Evolutionary conservation across 2,113 vertebrate genomes (phyloP).

Genomic region (Girardinichthys multiradiatus): DNA sequence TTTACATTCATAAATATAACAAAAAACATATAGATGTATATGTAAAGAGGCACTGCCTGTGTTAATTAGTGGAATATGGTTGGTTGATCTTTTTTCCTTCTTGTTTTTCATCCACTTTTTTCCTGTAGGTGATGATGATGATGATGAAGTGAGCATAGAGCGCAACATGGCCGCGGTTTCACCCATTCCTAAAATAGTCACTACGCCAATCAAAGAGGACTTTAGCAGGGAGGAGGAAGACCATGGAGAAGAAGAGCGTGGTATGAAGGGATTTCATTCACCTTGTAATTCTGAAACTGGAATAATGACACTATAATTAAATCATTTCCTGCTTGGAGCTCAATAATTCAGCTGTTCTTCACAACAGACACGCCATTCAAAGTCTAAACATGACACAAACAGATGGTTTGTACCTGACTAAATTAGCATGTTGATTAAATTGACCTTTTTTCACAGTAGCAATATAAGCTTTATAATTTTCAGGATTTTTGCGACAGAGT

Average conservation of each 20-base stretch:
- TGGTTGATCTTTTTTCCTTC: neutral
- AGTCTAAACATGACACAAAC: too few species aligned
- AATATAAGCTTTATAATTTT: too few species aligned
- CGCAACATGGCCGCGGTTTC: conserved; percentile 60
- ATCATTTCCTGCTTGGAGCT: neutral
- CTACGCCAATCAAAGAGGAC: conserved; percentile 78
- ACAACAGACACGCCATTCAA: too few species aligned
- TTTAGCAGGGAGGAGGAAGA: conserved; percentile 56
- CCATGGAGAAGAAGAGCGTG: conserved; percentile 64
- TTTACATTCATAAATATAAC: too few species aligned
- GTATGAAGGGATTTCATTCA: conserved; percentile 46
- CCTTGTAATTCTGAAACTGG: neutral
- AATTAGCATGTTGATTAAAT: too few species aligned
- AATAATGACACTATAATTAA: neutral
- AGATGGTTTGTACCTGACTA: too few species aligned
- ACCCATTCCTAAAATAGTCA: conserved; percentile 78
- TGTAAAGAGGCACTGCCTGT: too few species aligned
- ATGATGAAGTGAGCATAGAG: conserved; percentile 64
- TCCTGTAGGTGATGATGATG: conserved; percentile 43
- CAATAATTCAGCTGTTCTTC: neutral
- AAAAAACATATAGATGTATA: too few species aligned
- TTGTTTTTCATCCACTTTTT: neutral
- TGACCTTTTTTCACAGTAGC: too few species aligned
- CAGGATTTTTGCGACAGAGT: too few species aligned
- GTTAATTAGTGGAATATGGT: too few species aligned